These are phyloP conservation scores for Sesia apiformis DNA, from an alignment of 2,888 invertebrate species.

Conservation along the genomic window DNA sequence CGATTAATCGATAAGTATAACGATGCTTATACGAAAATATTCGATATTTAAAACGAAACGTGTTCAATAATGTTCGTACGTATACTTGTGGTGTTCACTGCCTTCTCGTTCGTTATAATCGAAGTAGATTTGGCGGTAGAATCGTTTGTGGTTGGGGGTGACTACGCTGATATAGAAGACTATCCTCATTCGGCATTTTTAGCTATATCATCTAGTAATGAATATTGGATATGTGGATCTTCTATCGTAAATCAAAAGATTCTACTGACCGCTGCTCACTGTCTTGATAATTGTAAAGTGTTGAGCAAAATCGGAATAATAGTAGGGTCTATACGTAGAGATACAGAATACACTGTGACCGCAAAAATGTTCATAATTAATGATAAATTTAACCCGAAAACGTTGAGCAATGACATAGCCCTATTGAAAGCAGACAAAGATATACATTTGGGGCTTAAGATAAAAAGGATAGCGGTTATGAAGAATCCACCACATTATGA, in stretches of 20 bases:
- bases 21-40: background rate
- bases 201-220: constrained; percentile 1
- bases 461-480: constrained; percentile 14
- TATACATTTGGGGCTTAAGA: constrained; percentile 4
- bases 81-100: background rate
- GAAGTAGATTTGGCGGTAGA: constrained; percentile 5
- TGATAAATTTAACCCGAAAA: constrained; percentile 4
- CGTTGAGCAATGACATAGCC: constrained; percentile 13
- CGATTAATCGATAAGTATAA: constrained; percentile 2
- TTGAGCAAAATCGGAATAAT: constrained; percentile 1
- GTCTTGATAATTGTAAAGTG: constrained; percentile 11
- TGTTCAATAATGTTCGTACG: constrained; percentile 1
- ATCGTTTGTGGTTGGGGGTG: constrained; percentile 14
- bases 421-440: constrained; percentile 7
- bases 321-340: constrained; percentile 15
- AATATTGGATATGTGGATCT: constrained; percentile 19
- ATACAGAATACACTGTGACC: background rate
- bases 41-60: background rate
- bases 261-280: constrained; percentile 28
- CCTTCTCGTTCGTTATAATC: background rate
- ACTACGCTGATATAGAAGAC: constrained; percentile 10
- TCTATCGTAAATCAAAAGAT: constrained; percentile 27
- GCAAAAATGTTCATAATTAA: constrained; percentile 6
- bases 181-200: constrained; percentile 23
- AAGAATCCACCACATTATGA: constrained; percentile 8